Percentiles rank a stretch among this genome's conserved stretches.
phyloP scores from a whole-genome alignment of 1,140 invertebrate genomes.

The Vanessa atalanta region DNA sequence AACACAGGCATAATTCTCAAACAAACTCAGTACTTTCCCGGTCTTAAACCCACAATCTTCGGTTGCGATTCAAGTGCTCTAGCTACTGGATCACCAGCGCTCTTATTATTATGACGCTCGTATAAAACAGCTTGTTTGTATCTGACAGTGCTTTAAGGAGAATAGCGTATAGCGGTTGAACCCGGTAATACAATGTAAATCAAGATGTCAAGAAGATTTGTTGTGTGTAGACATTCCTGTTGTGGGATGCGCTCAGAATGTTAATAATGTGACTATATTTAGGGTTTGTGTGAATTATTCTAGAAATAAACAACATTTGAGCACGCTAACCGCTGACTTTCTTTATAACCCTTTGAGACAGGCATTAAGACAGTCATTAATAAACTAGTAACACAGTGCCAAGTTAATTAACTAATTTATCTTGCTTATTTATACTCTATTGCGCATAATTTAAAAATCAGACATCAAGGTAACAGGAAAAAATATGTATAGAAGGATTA shows the following conservation, averaged over 20 bases:
- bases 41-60: too few species aligned
- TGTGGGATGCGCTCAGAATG: conserved; percentile 38
- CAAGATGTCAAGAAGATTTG: conserved; percentile 41
- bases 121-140: conserved; percentile 14
- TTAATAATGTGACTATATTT: conserved; percentile 40
- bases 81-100: too few species aligned
- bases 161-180: conserved; percentile 14
- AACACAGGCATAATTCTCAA: too few species aligned
- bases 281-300: conserved; percentile 39
- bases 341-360: conserved; percentile 2
- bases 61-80: too few species aligned
- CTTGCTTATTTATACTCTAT: too few species aligned
- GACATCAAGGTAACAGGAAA: too few species aligned
- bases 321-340: neutral
- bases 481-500: too few species aligned
- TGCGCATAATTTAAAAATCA: too few species aligned
- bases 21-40: too few species aligned
- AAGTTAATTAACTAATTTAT: too few species aligned
- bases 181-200: conserved; percentile 43
- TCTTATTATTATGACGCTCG: too few species aligned
- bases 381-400: neutral
- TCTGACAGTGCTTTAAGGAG: conserved; percentile 14
- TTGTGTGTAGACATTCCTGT: conserved; percentile 37
- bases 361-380: neutral
- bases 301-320: conserved; percentile 33